Conservation (phyloP, 2,797 vertebrate species). For the Tolypeutes matacus region DNA sequence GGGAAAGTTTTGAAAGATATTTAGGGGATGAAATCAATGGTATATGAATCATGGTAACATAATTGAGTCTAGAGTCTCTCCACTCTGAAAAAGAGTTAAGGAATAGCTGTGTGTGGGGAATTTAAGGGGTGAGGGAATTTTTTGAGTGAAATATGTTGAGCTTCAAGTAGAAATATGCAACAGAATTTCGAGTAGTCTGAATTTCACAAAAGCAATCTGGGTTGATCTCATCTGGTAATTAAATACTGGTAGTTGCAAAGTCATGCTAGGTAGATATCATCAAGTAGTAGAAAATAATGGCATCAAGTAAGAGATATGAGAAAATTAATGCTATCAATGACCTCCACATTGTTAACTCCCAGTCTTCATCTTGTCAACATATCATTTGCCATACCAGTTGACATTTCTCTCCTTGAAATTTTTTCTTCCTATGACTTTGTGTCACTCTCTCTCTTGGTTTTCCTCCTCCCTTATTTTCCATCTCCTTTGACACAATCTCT, state of each 20-base stretch:
- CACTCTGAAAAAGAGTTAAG: not conserved
- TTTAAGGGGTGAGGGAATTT: not conserved
- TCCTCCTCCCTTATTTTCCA: not conserved
- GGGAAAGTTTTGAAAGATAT: not conserved
- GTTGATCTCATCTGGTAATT: not conserved
- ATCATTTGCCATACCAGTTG: not conserved
- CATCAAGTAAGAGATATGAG: not conserved
- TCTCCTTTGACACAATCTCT: not conserved
- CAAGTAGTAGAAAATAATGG: not conserved
- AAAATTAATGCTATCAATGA: not conserved
- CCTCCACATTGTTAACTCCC: not conserved
- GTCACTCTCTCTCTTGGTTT: not conserved
- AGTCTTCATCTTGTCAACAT: not conserved
- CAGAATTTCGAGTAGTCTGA: not conserved
- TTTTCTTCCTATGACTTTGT: not conserved
- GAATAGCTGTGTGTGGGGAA: not conserved
- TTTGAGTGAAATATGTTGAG: not conserved
- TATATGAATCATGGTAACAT: not conserved
- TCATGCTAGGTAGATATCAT: not conserved
- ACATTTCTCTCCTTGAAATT: not conserved
- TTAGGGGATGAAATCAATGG: not conserved
- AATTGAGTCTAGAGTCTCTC: not conserved
- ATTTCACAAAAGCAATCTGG: not conserved
- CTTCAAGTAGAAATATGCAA: not conserved
- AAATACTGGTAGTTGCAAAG: not conserved